Percentiles rank a stretch among this genome's conserved stretches.
phyloP scores from a whole-genome alignment of 2,113 vertebrate species.

The Phalacrocorax pelagicus region DNA sequence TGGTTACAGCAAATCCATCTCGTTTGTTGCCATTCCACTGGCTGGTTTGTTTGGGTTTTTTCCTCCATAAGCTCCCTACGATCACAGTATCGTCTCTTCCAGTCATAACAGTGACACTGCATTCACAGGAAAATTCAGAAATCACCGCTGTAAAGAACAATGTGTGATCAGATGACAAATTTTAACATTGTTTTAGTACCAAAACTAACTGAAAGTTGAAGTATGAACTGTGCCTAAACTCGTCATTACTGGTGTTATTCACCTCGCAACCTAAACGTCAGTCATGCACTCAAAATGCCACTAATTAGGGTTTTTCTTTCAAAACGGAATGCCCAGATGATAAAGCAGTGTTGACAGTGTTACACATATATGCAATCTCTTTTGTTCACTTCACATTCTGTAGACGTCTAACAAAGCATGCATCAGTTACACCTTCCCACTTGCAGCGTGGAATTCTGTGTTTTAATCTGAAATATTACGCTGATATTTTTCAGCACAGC shows the following conservation, averaged over 20 bases:
- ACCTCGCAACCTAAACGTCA: background rate
- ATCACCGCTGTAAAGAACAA: background rate
- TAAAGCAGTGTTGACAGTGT: background rate
- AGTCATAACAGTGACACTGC: background rate
- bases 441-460: background rate
- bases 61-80: background rate
- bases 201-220: background rate
- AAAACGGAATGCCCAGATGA: background rate
- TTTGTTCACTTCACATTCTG: background rate
- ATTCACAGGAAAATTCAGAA: background rate
- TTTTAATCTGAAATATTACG: background rate
- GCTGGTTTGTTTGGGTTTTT: background rate
- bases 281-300: background rate
- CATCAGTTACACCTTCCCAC: background rate
- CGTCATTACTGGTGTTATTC: background rate
- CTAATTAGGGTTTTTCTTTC: background rate
- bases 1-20: background rate
- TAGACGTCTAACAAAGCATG: background rate
- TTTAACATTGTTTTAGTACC: background rate
- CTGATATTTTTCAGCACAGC: background rate
- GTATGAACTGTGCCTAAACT: background rate
- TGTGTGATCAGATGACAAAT: background rate
- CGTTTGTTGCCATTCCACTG: background rate
- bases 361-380: background rate
- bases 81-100: background rate